phyloP scores from a whole-genome alignment of 2,888 invertebrate genomes.

The Eupithecia vulgata region DNA sequence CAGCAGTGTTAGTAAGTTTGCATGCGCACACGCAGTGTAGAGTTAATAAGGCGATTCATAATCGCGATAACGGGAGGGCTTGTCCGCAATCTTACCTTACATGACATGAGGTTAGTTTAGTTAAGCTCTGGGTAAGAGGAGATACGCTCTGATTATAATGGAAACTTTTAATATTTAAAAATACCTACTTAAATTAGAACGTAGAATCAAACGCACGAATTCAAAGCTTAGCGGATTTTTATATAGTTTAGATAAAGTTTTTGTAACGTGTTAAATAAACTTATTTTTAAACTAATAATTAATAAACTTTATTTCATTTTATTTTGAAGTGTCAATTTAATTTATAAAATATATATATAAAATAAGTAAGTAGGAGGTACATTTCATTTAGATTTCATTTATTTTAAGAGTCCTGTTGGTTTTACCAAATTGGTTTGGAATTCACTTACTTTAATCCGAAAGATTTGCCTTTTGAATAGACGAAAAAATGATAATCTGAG shows the following conservation, averaged over 20 bases:
- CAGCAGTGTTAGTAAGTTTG: conserved; percentile 47
- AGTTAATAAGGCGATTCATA: conserved; percentile 67
- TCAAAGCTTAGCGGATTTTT: background rate
- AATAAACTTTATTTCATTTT: background rate
- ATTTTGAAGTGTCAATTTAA: background rate
- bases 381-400: background rate
- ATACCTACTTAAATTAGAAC: background rate
- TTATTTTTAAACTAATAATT: no score
- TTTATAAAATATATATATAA: no score
- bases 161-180: background rate
- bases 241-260: background rate
- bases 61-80: conserved; percentile 59
- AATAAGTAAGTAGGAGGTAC: background rate
- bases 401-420: background rate
- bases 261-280: background rate
- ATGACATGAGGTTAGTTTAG: conserved; percentile 45
- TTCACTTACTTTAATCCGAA: background rate
- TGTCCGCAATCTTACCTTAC: conserved; percentile 51
- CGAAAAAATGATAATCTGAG: background rate
- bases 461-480: background rate
- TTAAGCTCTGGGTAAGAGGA: background rate
- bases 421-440: background rate
- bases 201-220: background rate
- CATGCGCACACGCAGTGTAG: conserved; percentile 61
- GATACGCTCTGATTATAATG: background rate